These are phyloP conservation scores for Ifrita kowaldi DNA, from an alignment of 2,113 vertebrate genomes.

Conservation along the genomic window DNA sequence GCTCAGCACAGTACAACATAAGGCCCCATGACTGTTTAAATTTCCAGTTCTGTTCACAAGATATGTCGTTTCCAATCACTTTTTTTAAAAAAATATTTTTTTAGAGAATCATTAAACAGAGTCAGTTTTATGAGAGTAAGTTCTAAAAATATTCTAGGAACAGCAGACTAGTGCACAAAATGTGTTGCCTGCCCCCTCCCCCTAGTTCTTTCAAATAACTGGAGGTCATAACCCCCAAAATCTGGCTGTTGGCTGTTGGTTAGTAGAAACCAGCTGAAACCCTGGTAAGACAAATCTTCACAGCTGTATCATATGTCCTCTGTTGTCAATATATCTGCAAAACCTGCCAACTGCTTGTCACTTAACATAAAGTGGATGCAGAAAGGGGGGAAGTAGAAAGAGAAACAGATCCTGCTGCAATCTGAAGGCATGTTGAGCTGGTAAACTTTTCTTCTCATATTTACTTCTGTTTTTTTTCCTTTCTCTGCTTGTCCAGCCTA, in stretches of 20 bases:
- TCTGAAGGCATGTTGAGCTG: not conserved
- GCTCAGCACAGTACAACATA: not conserved
- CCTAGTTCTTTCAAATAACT: not conserved
- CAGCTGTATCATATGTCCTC: conserved; percentile 34
- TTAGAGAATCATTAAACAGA: not conserved
- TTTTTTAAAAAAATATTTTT: not conserved
- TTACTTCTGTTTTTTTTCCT: not conserved
- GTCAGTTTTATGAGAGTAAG: not conserved
- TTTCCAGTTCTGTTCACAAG: not conserved
- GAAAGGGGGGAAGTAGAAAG: not conserved
- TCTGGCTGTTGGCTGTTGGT: conserved; percentile 44
- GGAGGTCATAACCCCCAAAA: conserved; percentile 41
- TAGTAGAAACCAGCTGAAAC: conserved; percentile 47
- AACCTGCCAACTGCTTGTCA: conserved; percentile 46
- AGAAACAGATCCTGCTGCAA: not conserved
- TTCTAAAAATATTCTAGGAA: conserved; percentile 1
- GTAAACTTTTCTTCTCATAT: not conserved
- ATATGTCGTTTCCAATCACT: not conserved
- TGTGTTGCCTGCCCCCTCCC: not conserved
- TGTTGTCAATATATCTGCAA: conserved; percentile 30
- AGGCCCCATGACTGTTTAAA: not conserved
- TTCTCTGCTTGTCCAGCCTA: not conserved
- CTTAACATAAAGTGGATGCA: conserved; percentile 5
- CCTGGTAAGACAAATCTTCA: conserved; percentile 46
- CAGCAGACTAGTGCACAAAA: not conserved